Evolutionary conservation across 2,888 invertebrate genomes (phyloP).

Genomic region (Coelinius sp.): DNA sequence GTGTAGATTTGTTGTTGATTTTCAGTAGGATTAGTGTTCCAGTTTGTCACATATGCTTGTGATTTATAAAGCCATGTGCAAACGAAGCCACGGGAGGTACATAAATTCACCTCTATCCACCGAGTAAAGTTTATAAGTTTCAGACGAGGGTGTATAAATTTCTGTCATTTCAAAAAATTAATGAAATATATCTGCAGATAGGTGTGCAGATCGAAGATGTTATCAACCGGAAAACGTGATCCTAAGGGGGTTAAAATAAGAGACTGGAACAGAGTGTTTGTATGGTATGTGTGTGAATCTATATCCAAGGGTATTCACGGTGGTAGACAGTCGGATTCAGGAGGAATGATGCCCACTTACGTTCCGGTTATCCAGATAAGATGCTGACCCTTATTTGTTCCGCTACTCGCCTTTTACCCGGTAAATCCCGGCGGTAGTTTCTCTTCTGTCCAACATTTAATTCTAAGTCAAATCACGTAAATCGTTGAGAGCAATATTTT

Average conservation of each 20-base stretch:
- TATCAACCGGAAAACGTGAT: no score
- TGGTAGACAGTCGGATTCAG: no score
- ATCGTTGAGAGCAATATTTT: neutral
- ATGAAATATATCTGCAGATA: no score
- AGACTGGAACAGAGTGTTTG: no score
- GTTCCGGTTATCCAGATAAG: constrained; percentile 41
- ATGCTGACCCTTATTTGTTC: constrained; percentile 47
- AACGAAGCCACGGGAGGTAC: constrained; percentile 55
- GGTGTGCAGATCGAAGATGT: no score
- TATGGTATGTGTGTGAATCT: no score
- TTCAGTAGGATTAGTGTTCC: constrained; percentile 32
- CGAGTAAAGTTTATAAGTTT: constrained; percentile 53
- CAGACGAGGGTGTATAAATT: constrained; percentile 45
- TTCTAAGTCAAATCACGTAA: neutral
- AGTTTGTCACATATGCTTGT: constrained; percentile 46
- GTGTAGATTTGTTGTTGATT: constrained; percentile 41
- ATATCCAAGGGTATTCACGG: no score
- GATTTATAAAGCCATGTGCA: constrained; percentile 45
- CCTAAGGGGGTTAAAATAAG: no score
- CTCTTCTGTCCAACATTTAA: neutral
- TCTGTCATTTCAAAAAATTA: constrained; percentile 24
- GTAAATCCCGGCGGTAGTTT: no score
- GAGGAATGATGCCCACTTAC: constrained; percentile 36
- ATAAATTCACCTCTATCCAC: constrained; percentile 54
- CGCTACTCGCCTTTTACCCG: constrained; percentile 14